These are phyloP conservation scores for Pangasianodon gigas DNA, from an alignment of 2,113 vertebrate species.

Conservation along the genomic window DNA sequence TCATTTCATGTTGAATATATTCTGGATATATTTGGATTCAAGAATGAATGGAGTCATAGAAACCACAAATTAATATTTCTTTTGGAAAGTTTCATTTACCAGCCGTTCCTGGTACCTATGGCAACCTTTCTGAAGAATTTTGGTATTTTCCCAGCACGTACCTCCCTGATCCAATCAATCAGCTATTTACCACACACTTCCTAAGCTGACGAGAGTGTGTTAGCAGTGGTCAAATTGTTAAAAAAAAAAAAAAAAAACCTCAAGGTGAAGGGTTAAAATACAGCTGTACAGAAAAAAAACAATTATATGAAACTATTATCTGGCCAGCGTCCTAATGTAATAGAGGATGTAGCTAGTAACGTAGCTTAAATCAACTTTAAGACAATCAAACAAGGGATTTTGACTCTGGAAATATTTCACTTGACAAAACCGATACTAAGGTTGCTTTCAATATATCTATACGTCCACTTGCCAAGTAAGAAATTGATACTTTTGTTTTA, in stretches of 20 bases:
- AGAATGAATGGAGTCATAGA: background rate
- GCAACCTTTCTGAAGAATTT: background rate
- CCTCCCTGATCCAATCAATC: background rate
- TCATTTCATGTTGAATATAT: background rate
- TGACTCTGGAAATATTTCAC: background rate
- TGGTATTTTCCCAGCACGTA: background rate
- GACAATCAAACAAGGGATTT: background rate
- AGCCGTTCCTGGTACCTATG: background rate
- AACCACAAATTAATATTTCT: background rate
- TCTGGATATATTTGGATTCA: background rate
- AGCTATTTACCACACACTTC: background rate
- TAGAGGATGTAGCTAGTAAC: background rate
- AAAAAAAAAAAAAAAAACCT: background rate
- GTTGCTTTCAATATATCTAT: too few species aligned
- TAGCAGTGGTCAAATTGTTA: background rate
- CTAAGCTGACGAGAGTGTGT: background rate
- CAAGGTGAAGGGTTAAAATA: background rate
- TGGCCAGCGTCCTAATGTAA: too few species aligned
- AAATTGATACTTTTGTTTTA: too few species aligned
- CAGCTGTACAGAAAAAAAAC: too few species aligned
- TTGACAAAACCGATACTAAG: background rate
- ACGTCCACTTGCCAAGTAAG: too few species aligned
- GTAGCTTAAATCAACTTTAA: background rate
- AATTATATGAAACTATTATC: too few species aligned
- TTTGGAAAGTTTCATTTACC: too few species aligned